A percentile compares a stretch with the other conserved stretches of the same genome.
Evolutionary conservation across 1,140 invertebrate genomes (phyloP).

Genomic region (Brachionus rubens): DNA sequence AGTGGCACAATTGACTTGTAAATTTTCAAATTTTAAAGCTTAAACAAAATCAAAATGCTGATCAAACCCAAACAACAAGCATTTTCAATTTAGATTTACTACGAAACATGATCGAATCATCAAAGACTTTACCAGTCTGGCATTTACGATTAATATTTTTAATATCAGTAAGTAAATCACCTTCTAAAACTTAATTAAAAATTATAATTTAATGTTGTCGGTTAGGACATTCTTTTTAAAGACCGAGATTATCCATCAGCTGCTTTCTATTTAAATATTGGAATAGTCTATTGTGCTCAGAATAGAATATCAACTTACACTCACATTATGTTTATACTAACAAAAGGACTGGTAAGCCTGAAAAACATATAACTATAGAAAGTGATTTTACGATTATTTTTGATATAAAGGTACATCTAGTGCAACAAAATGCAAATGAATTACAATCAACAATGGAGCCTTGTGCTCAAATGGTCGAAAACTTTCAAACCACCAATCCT

Average conservation of each 20-base stretch:
- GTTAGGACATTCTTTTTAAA: slow-evolving; percentile 10
- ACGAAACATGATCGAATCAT: slow-evolving; percentile 28
- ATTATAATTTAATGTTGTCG: neutral
- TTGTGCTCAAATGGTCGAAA: slow-evolving; percentile 37
- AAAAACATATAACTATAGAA: neutral
- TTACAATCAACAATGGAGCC: slow-evolving; percentile 38
- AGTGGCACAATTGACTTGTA: neutral
- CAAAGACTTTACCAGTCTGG: slow-evolving; percentile 2
- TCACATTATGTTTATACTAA: slow-evolving; percentile 17
- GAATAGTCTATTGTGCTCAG: neutral
- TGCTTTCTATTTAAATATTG: neutral
- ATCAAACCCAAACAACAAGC: neutral
- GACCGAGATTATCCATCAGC: slow-evolving; percentile 19
- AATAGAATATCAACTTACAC: slow-evolving; percentile 14
- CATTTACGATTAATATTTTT: slow-evolving; percentile 24
- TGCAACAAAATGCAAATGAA: slow-evolving; percentile 15
- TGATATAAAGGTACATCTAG: slow-evolving; percentile 5
- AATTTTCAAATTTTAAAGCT: neutral
- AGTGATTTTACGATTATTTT: neutral
- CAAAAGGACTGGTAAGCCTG: slow-evolving; percentile 21
- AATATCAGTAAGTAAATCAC: neutral
- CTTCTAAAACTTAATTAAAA: neutral
- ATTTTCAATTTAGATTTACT: slow-evolving; percentile 15
- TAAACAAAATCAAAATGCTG: neutral
- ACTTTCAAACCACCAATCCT: slow-evolving; percentile 6